Conservation (phyloP, 2,888 invertebrate genomes). For the Drosophila austrosaltans region DNA sequence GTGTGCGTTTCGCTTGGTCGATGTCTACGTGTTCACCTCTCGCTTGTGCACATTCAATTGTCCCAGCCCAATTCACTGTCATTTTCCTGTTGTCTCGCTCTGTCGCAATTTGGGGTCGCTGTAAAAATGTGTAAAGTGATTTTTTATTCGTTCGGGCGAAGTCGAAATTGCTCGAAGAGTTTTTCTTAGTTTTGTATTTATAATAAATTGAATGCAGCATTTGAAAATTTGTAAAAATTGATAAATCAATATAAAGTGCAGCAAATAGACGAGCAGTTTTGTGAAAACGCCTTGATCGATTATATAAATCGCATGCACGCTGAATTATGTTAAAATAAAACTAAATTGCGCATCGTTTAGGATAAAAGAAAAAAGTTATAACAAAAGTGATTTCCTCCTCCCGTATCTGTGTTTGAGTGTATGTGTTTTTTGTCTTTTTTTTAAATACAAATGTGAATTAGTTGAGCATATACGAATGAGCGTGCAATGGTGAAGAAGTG, state of each 20-base stretch:
- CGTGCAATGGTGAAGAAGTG: constrained; percentile 74
- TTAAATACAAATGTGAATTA: constrained; percentile 69
- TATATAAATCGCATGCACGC: constrained; percentile 72
- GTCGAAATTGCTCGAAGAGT: constrained; percentile 76
- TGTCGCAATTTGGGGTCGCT: constrained; percentile 59
- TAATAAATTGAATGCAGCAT: constrained; percentile 61
- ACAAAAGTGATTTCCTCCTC: constrained; percentile 29
- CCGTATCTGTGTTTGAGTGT: constrained; percentile 14
- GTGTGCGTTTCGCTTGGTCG: constrained; percentile 49
- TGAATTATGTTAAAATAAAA: constrained; percentile 37
- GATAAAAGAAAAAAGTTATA: constrained; percentile 25
- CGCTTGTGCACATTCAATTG: constrained; percentile 38
- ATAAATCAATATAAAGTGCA: constrained; percentile 36
- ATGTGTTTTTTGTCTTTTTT: constrained; percentile 46
- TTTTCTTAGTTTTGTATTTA: constrained; percentile 29
- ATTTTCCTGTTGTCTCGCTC: constrained; percentile 63
- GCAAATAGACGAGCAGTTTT: constrained; percentile 26
- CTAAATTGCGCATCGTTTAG: constrained; percentile 75
- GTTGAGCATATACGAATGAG: constrained; percentile 72
- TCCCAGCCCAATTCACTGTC: constrained; percentile 22
- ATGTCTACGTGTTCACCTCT: constrained; percentile 42
- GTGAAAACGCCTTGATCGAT: constrained; percentile 49
- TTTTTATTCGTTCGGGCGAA: constrained; percentile 77
- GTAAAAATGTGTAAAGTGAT: constrained; percentile 76
- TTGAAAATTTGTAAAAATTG: constrained; percentile 42